phyloP scores from a whole-genome alignment of 2,888 invertebrate species.

The Rhyacophila evoluta region DNA sequence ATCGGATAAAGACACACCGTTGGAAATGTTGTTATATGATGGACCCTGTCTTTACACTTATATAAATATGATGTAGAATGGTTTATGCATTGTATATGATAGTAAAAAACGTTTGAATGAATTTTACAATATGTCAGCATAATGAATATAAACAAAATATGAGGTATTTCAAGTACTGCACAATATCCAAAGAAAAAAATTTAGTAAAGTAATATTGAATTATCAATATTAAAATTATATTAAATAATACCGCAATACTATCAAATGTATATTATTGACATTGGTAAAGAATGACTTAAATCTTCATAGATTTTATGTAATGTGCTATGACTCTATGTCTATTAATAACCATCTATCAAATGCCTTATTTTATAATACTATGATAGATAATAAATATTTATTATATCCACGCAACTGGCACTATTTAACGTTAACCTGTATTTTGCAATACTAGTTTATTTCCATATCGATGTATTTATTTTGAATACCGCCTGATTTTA shows the following conservation, averaged over 20 bases:
- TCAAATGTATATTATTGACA: background rate
- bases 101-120: background rate
- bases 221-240: background rate
- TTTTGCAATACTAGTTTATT: background rate
- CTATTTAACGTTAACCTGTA: background rate
- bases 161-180: background rate
- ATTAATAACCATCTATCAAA: background rate
- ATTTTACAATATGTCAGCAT: background rate
- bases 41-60: background rate
- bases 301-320: background rate
- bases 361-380: conserved; percentile 10
- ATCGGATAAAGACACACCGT: background rate
- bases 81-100: background rate
- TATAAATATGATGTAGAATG: background rate
- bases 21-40: background rate
- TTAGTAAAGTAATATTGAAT: background rate
- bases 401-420: background rate
- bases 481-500: too few species aligned
- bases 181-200: background rate
- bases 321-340: background rate
- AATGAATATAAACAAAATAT: background rate
- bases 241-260: background rate
- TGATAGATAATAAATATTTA: conserved; percentile 18
- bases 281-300: background rate
- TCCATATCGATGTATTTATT: too few species aligned